A percentile compares a stretch with the other conserved stretches of the same genome.
These are phyloP conservation scores for Zelleria hepariella DNA, from an alignment of 2,888 invertebrate genomes.

Conservation along the genomic window DNA sequence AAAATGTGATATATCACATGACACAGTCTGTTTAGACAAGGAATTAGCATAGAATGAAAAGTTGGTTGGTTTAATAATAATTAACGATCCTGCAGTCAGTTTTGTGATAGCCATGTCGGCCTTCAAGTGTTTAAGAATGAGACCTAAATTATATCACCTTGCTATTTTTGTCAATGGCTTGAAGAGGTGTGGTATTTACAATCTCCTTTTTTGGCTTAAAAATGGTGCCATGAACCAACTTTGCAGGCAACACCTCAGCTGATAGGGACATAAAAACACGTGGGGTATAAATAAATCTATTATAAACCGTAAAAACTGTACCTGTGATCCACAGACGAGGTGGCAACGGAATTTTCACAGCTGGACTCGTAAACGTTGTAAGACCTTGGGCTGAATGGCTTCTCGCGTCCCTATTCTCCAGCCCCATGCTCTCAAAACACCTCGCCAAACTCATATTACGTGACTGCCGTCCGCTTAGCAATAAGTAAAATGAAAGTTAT, in stretches of 20 bases:
- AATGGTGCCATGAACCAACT: neutral
- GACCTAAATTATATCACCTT: neutral
- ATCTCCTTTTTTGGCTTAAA: neutral
- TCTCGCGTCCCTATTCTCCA: slow-evolving; percentile 33
- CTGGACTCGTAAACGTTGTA: slow-evolving; percentile 40
- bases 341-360: slow-evolving; percentile 65
- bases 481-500: slow-evolving; percentile 39
- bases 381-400: slow-evolving; percentile 64
- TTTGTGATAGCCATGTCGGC: neutral
- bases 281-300: neutral
- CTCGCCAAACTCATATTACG: slow-evolving; percentile 39
- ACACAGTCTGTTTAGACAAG: neutral
- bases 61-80: neutral
- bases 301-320: slow-evolving; percentile 25
- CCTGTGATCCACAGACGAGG: slow-evolving; percentile 66
- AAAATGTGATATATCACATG: neutral
- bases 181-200: neutral
- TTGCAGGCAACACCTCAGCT: neutral
- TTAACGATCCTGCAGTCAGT: neutral
- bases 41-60: neutral
- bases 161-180: no score
- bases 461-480: slow-evolving; percentile 27
- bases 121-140: neutral
- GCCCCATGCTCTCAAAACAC: slow-evolving; percentile 29
- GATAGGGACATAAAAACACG: neutral